These are phyloP conservation scores for Saccostrea echinata DNA, from an alignment of 1,140 invertebrate genomes.

Conservation along the genomic window DNA sequence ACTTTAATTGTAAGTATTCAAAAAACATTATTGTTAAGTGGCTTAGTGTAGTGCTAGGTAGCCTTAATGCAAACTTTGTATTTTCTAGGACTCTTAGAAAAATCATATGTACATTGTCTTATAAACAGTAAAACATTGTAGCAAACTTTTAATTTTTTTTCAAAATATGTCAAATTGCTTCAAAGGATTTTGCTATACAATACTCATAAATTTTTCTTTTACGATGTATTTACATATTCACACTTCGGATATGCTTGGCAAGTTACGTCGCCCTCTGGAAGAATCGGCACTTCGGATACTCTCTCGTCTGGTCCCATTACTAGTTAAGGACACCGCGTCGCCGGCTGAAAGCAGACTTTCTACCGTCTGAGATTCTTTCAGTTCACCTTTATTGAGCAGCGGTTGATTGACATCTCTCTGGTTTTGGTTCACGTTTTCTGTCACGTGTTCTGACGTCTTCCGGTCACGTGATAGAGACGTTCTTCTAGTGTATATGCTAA, in stretches of 20 bases:
- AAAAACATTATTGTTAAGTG: too few relatives aligned
- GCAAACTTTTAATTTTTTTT: too few relatives aligned
- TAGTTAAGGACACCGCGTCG: not conserved
- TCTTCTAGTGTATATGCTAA: conserved; percentile 13
- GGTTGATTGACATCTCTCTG: conserved; percentile 1
- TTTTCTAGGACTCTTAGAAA: too few relatives aligned
- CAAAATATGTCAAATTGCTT: too few relatives aligned
- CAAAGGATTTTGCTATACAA: too few relatives aligned
- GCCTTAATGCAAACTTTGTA: too few relatives aligned
- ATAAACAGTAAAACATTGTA: too few relatives aligned
- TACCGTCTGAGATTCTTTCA: not conserved
- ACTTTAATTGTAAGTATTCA: too few relatives aligned
- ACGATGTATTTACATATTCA: not conserved
- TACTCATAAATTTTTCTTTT: too few relatives aligned
- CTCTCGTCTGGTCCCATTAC: not conserved
- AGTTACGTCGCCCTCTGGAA: not conserved
- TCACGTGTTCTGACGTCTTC: not conserved
- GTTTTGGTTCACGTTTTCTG: conserved; percentile 3
- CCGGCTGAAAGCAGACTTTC: not conserved
- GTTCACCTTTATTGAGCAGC: not conserved
- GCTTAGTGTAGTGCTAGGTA: too few relatives aligned
- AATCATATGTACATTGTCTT: too few relatives aligned
- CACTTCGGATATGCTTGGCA: conserved; percentile 18
- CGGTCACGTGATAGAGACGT: not conserved
- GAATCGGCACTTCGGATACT: conserved; percentile 30